Percentiles rank a stretch among this genome's conserved stretches.
phyloP scores from a whole-genome alignment of 2,797 vertebrate genomes.

The Megalops cyprinoides region DNA sequence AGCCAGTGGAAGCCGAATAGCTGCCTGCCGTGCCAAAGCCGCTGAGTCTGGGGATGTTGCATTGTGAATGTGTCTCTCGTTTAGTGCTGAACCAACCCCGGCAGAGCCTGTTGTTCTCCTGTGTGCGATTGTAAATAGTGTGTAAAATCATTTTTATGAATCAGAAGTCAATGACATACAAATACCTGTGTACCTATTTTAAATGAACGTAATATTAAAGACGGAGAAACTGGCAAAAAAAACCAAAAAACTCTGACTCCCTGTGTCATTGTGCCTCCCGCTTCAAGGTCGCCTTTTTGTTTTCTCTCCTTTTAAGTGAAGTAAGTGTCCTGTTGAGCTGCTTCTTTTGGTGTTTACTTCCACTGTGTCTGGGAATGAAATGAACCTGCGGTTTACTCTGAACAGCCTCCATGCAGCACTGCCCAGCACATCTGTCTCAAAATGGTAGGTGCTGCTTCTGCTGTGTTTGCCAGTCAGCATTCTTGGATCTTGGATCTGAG shows the following conservation, averaged over 20 bases:
- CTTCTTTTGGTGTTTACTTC: not conserved
- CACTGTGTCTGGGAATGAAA: not conserved
- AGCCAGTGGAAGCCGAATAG: not conserved
- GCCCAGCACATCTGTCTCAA: not conserved
- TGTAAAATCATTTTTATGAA: constrained; percentile 37
- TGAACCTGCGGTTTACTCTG: not conserved
- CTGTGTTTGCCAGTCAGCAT: not conserved
- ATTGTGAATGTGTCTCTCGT: constrained; percentile 25
- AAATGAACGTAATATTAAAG: constrained; percentile 29
- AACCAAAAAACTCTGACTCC: not conserved
- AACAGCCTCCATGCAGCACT: not conserved
- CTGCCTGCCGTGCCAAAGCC: constrained; percentile 30
- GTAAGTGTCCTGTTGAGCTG: not conserved
- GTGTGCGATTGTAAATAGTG: constrained; percentile 35
- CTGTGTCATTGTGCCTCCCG: not conserved
- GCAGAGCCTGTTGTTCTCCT: constrained; percentile 19
- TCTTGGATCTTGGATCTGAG: not conserved
- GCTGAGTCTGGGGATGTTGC: not conserved
- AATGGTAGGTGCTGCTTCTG: not conserved
- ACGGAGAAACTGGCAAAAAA: not conserved
- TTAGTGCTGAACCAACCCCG: constrained; percentile 23
- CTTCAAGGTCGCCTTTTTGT: not conserved
- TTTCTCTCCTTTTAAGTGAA: not conserved
- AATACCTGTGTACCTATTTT: constrained; percentile 36
- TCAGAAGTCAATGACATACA: constrained; percentile 18